Evolutionary conservation across 2,797 vertebrate genomes (phyloP).

Genomic region (Cephalopachus bancanus): DNA sequence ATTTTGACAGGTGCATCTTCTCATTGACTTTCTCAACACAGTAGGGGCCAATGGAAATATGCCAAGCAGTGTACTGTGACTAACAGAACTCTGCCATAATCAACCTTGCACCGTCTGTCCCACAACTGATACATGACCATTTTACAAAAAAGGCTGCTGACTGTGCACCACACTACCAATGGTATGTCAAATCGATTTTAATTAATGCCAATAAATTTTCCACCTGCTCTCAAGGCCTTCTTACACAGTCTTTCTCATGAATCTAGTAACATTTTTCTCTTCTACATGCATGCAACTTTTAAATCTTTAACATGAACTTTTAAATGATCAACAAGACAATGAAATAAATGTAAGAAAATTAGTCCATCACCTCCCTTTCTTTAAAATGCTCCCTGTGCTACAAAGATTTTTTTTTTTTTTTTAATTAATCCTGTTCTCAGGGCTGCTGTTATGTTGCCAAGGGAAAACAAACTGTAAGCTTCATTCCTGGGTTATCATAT

Average conservation of each 20-base stretch:
- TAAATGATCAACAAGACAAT: not conserved
- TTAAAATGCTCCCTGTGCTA: not conserved
- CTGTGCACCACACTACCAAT: slow-evolving; percentile 75
- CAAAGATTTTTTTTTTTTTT: not conserved
- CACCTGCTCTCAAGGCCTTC: slow-evolving; percentile 85
- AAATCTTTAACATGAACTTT: not conserved
- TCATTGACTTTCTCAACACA: slow-evolving; percentile 88
- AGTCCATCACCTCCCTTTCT: not conserved
- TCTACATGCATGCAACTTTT: slow-evolving; percentile 55
- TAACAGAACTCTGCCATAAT: slow-evolving; percentile 85
- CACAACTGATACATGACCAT: slow-evolving; percentile 78
- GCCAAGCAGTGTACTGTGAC: slow-evolving; percentile 87
- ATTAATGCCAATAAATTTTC: slow-evolving; percentile 88
- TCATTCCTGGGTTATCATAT: not conserved
- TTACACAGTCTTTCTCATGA: slow-evolving; percentile 69
- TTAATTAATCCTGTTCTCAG: not conserved
- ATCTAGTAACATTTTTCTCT: slow-evolving; percentile 41
- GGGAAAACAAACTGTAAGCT: not conserved
- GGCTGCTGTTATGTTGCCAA: not conserved
- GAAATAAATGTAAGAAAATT: slow-evolving; percentile 22
- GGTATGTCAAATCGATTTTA: slow-evolving; percentile 87
- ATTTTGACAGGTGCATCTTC: slow-evolving; percentile 93
- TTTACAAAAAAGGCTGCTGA: slow-evolving; percentile 80
- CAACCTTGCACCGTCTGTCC: slow-evolving; percentile 85
- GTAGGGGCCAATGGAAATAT: slow-evolving; percentile 87